Evolutionary conservation across 1,140 invertebrate genomes (phyloP).

Genomic region (Lepidurus apus): DNA sequence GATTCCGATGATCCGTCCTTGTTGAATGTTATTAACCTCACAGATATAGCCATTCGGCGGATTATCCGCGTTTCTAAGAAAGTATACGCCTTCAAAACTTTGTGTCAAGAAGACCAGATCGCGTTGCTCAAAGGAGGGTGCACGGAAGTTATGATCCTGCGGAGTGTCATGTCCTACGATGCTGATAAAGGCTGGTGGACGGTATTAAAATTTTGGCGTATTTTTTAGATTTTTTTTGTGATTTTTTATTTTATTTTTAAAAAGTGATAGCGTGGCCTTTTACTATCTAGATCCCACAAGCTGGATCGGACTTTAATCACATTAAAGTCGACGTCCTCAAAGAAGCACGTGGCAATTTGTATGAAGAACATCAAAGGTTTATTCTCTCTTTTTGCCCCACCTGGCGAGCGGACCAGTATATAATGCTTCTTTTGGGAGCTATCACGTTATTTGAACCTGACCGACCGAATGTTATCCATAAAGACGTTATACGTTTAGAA

Average conservation of each 20-base stretch:
- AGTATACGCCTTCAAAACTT: conserved; percentile 77
- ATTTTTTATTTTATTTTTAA: too few species aligned
- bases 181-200: conserved; percentile 76
- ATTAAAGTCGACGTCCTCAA: conserved; percentile 81
- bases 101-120: conserved; percentile 87
- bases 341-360: conserved; percentile 76
- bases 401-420: conserved; percentile 76
- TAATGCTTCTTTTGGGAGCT: conserved; percentile 82
- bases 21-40: conserved; percentile 79
- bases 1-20: conserved; percentile 57
- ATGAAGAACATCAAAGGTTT: conserved; percentile 74
- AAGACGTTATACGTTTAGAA: conserved; percentile 76
- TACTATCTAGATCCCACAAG: conserved; percentile 60
- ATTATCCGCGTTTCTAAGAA: conserved; percentile 89
- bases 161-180: conserved; percentile 82
- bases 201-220: conserved; percentile 46
- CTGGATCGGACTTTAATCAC: conserved; percentile 58
- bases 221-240: too few species aligned
- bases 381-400: conserved; percentile 70
- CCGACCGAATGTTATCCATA: conserved; percentile 69
- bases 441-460: conserved; percentile 83
- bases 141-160: conserved; percentile 86
- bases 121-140: conserved; percentile 81
- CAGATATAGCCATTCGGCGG: conserved; percentile 79
- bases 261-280: background rate